phyloP scores from a whole-genome alignment of 2,888 invertebrate genomes.

The Latrodectus elegans region DNA sequence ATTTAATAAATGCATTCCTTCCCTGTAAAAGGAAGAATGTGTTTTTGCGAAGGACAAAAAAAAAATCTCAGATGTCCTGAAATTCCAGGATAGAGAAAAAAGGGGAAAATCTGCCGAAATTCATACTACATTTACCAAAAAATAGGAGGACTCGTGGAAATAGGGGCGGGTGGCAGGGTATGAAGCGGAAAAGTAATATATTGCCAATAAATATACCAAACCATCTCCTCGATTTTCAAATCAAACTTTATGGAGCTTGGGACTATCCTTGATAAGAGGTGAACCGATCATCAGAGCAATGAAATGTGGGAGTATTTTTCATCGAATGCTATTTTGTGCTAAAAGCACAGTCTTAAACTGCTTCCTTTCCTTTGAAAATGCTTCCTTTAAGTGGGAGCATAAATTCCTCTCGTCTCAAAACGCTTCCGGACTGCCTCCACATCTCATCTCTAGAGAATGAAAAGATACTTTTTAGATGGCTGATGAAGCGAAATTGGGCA shows the following conservation, averaged over 20 bases:
- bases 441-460: no score
- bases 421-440: no score
- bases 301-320: constrained; percentile 44
- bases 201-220: constrained; percentile 43
- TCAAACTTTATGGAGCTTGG: constrained; percentile 39
- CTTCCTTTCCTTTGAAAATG: background rate
- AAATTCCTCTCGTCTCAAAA: no score
- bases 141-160: background rate
- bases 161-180: background rate
- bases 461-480: no score
- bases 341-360: constrained; percentile 29
- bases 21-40: constrained; percentile 1
- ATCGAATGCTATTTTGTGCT: constrained; percentile 25
- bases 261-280: constrained; percentile 20
- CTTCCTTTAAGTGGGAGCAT: no score
- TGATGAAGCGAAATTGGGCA: no score
- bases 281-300: constrained; percentile 37
- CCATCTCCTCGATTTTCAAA: constrained; percentile 35
- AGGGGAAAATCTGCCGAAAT: background rate
- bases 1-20: constrained; percentile 31
- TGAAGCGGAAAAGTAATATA: constrained; percentile 33
- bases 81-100: no score
- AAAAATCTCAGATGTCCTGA: no score
- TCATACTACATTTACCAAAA: constrained; percentile 34
- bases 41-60: background rate